Evolutionary conservation across 1,140 invertebrate species (phyloP).

Genomic region (Akabosia matsudoensis): DNA sequence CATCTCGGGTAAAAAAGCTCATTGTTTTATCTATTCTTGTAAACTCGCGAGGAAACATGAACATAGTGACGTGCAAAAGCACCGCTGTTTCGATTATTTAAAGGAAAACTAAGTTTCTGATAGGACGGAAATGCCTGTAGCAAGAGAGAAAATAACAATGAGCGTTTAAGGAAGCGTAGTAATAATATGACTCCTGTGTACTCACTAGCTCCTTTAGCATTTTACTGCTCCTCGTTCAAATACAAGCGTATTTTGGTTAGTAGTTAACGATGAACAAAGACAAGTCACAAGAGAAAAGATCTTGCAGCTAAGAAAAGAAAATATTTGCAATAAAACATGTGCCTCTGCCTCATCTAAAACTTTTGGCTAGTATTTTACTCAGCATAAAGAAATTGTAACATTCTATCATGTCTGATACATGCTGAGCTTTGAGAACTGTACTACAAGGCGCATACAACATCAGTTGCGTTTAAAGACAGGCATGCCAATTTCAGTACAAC

Average conservation of each 20-base stretch:
- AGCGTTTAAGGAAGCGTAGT: slow-evolving; percentile 2
- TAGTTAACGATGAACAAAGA: no score
- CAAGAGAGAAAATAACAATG: slow-evolving; percentile 19
- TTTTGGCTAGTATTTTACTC: no score
- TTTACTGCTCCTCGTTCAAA: neutral
- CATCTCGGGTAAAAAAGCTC: neutral
- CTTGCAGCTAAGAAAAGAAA: no score
- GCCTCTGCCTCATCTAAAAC: no score
- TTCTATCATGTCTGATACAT: no score
- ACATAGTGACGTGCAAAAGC: slow-evolving; percentile 15
- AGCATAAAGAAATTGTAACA: no score
- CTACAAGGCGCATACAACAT: no score
- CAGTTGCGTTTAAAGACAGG: no score
- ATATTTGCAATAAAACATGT: no score
- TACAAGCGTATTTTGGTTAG: neutral
- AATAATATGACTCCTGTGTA: neutral
- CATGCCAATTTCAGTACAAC: no score
- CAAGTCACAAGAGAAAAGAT: no score
- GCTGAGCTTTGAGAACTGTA: no score
- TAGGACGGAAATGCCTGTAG: slow-evolving; percentile 21
- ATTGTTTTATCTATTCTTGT: slow-evolving; percentile 15
- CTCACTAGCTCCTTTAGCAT: neutral
- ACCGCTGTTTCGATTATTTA: slow-evolving; percentile 11
- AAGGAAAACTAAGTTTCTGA: slow-evolving; percentile 22
- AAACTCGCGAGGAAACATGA: neutral